Evolutionary conservation across 2,113 vertebrate genomes (phyloP).

Genomic region (Lepisosteus oculatus): DNA sequence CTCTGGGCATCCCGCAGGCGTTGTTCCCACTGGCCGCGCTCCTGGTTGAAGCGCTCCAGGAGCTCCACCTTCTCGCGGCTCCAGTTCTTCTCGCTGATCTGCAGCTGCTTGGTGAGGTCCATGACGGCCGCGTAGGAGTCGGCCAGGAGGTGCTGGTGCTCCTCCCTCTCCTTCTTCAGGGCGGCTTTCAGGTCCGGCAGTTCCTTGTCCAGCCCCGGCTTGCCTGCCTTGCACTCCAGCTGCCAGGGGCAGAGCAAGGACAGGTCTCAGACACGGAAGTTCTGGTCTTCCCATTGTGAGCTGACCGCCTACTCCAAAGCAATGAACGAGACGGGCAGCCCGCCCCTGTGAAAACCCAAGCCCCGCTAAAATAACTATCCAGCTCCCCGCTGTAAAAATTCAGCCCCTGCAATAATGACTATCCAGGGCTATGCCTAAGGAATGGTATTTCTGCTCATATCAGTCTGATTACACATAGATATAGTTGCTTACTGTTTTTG

Average conservation of each 20-base stretch:
- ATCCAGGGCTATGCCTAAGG: no score
- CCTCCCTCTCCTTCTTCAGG: conserved; percentile 85
- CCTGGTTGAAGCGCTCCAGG: conserved; percentile 82
- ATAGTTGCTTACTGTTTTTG: no score
- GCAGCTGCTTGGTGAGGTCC: conserved; percentile 94
- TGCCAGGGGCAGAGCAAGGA: conserved; percentile 36
- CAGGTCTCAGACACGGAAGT: neutral
- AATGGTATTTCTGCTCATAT: no score
- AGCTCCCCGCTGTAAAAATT: no score
- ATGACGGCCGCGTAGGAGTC: conserved; percentile 94
- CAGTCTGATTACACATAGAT: no score
- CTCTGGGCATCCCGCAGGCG: conserved; percentile 79
- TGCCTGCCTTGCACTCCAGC: conserved; percentile 84
- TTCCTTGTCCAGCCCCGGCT: conserved; percentile 62
- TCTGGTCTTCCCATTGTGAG: no score
- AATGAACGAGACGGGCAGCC: no score
- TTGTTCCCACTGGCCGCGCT: conserved; percentile 87
- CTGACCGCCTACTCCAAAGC: no score
- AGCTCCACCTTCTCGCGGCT: conserved; percentile 90
- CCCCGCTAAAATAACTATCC: no score
- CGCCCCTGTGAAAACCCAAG: no score
- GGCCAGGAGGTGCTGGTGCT: conserved; percentile 91
- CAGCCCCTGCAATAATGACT: no score
- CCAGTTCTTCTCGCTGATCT: conserved; percentile 94
- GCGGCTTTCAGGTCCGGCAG: conserved; percentile 83